Evolutionary conservation across 2,888 invertebrate species (phyloP).

Genomic region (Apantesis nais): DNA sequence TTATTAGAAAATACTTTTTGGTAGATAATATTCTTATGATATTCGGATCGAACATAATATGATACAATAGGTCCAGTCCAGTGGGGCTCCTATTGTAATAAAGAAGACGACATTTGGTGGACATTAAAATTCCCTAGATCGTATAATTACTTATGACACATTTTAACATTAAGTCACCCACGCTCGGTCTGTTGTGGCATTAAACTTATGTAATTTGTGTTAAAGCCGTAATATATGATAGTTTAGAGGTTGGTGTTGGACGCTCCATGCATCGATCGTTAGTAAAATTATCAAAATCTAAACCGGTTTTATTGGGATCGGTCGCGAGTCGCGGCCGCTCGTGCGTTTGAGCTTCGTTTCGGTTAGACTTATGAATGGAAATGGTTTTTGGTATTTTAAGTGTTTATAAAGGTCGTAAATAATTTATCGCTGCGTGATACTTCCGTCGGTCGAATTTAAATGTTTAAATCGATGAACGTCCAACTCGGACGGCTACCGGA

Average conservation of each 20-base stretch:
- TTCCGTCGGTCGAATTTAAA: conserved; percentile 80
- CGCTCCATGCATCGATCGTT: conserved; percentile 81
- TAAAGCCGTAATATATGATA: conserved; percentile 85
- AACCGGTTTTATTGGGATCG: conserved; percentile 81
- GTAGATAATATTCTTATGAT: conserved; percentile 48
- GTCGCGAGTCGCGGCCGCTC: conserved; percentile 51
- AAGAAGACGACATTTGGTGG: conserved; percentile 81
- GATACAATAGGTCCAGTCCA: conserved; percentile 79
- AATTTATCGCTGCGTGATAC: conserved; percentile 83
- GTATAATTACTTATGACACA: conserved; percentile 85
- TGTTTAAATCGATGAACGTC: conserved; percentile 72
- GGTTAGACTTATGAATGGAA: conserved; percentile 82
- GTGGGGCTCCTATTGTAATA: conserved; percentile 78
- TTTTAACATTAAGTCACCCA: conserved; percentile 84
- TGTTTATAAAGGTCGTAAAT: conserved; percentile 83
- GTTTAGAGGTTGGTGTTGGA: conserved; percentile 76
- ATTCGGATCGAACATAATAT: conserved; percentile 68
- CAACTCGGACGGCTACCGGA: conserved; percentile 77
- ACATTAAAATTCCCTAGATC: conserved; percentile 83
- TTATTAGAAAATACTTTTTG: conserved; percentile 30
- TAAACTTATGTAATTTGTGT: conserved; percentile 85
- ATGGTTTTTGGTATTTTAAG: conserved; percentile 84
- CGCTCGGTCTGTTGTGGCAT: conserved; percentile 80
- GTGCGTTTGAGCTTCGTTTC: conserved; percentile 74
- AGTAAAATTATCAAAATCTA: conserved; percentile 86